phyloP scores from a whole-genome alignment of 2,797 vertebrate species.

The Chelidonichthys spinosus region DNA sequence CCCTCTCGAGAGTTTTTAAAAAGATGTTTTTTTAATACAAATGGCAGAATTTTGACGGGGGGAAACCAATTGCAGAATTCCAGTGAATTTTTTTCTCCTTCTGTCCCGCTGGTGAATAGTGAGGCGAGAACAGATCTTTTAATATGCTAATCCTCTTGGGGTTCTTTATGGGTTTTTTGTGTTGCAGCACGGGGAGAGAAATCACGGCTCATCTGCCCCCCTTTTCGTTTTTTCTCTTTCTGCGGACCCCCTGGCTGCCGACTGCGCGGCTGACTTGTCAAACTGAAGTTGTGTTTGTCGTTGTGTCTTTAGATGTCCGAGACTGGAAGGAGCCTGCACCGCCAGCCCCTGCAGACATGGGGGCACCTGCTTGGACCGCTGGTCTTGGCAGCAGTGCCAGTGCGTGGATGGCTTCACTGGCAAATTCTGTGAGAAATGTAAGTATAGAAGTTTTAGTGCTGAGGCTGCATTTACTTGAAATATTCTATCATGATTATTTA shows the following conservation, averaged over 20 bases:
- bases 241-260: constrained; percentile 38
- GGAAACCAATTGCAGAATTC: constrained; percentile 65
- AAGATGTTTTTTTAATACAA: constrained; percentile 58
- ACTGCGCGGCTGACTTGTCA: constrained; percentile 60
- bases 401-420: constrained; percentile 94
- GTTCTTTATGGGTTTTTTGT: constrained; percentile 67
- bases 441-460: constrained; percentile 64
- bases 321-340: constrained; percentile 92
- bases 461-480: constrained; percentile 51
- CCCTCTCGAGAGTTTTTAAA: constrained; percentile 52
- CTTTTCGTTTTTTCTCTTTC: constrained; percentile 25
- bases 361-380: constrained; percentile 93
- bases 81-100: constrained; percentile 55
- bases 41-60: constrained; percentile 64
- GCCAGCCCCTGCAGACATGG: constrained; percentile 92
- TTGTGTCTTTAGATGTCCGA: constrained; percentile 88
- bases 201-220: constrained; percentile 68
- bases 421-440: constrained; percentile 96
- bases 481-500: constrained; percentile 66
- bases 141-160: constrained; percentile 79
- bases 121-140: constrained; percentile 75
- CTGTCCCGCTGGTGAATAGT: constrained; percentile 65
- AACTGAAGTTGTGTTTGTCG: constrained; percentile 48
- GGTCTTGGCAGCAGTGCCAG: constrained; percentile 97
- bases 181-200: constrained; percentile 51